These are phyloP conservation scores for Streptopelia turtur DNA, from an alignment of 2,797 vertebrate genomes.

Conservation along the genomic window DNA sequence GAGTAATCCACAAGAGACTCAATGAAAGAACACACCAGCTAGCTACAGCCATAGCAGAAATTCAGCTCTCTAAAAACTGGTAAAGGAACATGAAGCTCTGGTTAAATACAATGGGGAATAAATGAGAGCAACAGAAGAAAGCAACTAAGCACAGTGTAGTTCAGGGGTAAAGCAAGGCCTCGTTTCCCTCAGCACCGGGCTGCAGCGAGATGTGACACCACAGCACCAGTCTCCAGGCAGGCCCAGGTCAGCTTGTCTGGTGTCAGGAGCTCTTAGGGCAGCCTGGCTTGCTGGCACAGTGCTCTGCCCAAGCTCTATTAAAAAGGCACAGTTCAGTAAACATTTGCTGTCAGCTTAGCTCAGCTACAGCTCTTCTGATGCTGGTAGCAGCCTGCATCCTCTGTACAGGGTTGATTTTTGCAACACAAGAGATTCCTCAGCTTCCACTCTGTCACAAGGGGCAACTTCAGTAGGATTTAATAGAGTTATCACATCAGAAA, in stretches of 20 bases:
- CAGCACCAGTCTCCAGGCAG: background rate
- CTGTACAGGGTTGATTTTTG: background rate
- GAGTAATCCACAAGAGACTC: background rate
- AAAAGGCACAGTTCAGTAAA: background rate
- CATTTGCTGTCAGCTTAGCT: background rate
- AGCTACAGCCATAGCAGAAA: background rate
- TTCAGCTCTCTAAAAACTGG: background rate
- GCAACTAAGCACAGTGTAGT: background rate
- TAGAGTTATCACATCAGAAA: background rate
- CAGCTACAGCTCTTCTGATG: background rate
- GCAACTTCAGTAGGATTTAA: background rate
- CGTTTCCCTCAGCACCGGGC: background rate
- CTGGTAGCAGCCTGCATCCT: background rate
- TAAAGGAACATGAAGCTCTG: background rate
- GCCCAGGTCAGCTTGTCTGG: background rate
- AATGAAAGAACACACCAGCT: background rate
- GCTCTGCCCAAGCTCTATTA: background rate
- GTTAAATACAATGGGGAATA: background rate
- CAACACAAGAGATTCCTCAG: background rate
- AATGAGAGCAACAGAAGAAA: background rate
- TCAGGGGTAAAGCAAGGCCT: background rate
- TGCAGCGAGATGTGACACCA: background rate
- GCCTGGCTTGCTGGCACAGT: background rate
- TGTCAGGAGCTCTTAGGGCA: background rate
- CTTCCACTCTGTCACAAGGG: background rate